Evolutionary conservation across 2,797 vertebrate species (phyloP).

Genomic region (Myotis daubentonii): DNA sequence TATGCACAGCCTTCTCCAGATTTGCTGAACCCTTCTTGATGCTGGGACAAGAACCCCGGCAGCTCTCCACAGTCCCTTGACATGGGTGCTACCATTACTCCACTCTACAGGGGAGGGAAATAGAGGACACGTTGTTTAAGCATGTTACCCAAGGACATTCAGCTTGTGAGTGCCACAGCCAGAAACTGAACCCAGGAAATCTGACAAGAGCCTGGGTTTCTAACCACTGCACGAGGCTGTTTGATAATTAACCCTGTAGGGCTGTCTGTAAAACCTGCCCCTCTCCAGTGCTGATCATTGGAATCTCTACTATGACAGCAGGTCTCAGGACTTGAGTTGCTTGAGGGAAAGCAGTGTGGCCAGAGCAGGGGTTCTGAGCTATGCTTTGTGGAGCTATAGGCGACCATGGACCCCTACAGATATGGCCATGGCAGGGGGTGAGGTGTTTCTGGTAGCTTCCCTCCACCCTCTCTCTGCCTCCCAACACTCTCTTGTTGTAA

Average conservation of each 20-base stretch:
- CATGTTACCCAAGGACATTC: background rate
- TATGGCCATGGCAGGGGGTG: too few relatives aligned
- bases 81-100: too few relatives aligned
- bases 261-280: background rate
- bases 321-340: background rate
- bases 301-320: background rate
- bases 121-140: background rate
- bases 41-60: too few relatives aligned
- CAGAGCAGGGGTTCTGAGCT: accelerated
- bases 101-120: background rate
- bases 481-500: background rate
- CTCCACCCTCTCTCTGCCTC: accelerated
- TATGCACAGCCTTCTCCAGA: too few relatives aligned
- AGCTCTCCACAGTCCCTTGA: background rate
- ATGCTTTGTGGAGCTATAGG: background rate
- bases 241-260: too few relatives aligned
- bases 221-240: background rate
- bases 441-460: background rate
- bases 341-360: background rate
- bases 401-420: background rate
- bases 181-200: background rate
- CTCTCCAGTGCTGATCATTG: background rate
- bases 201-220: background rate
- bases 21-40: too few relatives aligned
- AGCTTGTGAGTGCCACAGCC: background rate